Evolutionary conservation across 1,140 invertebrate genomes (phyloP), one percentile per base, ranked within the genome.

Genomic region (Procambarus virginalis): DNA sequence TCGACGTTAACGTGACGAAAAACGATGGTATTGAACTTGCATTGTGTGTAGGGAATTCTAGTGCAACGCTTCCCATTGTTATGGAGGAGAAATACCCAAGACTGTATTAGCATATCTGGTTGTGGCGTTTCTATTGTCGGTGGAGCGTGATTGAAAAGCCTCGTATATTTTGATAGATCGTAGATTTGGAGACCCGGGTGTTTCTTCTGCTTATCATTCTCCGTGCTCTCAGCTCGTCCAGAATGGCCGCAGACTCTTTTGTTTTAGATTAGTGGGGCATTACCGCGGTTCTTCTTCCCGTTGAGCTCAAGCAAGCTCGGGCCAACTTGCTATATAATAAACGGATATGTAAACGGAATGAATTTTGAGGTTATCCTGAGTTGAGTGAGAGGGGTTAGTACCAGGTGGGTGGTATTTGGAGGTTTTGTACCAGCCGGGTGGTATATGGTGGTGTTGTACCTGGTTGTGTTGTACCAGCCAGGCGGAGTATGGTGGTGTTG

Each of bases 1-100:
- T 75, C 88, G 88, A 89, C 88, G 88, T 89, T 89, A 89, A 84
- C 81, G 60, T 89, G 88, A 64, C 81, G 88, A 89, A 89, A 89
- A 89, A 84, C 80, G 88, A 89, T 79, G 80, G 81, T 84, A 89
- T 89, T 89, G 88, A 89, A 89, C 88, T 89, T 89, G 88, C 88
- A 89, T 89, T 89, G 88, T 89, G 88, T 84, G 76, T 84, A 68
- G 51, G 75, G 70, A 81, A 89, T 84, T 84, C 88, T 64, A 55
- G 64, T 78, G 88, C 81, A 84, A 78, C 79, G 88, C 88, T 75
- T 89, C 46, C 88, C 60, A 89, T 89, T 89, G 88, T 89, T 89
- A 89, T 84, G 88, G 87, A 34, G 88, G 51, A 77, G 88, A 75
- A 84, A 89, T 84, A 79, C 76, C 73, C 88, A 89, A 84, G 34